Percentiles rank a stretch among this genome's conserved stretches.
phyloP scores from a whole-genome alignment of 2,113 vertebrate genomes.

The Parotia lawesii region DNA sequence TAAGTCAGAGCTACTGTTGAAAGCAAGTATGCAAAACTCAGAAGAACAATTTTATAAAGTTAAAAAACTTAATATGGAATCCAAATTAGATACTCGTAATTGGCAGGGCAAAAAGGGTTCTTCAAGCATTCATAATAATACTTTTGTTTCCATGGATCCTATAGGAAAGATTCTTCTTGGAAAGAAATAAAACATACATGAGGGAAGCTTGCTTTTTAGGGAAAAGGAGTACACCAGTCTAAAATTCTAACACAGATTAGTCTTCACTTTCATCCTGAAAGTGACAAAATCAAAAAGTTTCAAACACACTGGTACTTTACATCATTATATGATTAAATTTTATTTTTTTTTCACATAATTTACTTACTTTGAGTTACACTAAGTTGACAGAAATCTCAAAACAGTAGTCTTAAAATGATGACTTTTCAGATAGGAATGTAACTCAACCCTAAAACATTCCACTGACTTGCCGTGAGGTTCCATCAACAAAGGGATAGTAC shows the following conservation, averaged over 20 bases:
- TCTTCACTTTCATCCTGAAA: not conserved
- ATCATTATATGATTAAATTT: not conserved
- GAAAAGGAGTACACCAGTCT: not conserved
- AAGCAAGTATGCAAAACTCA: not conserved
- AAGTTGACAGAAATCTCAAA: not conserved
- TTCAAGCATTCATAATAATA: not conserved
- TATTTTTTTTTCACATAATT: not conserved
- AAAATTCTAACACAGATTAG: not conserved
- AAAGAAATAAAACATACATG: not conserved
- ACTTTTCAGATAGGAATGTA: not conserved
- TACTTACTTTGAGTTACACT: not conserved
- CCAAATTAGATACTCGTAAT: not conserved
- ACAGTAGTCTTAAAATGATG: not conserved
- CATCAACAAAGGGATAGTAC: not conserved
- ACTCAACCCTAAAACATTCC: not conserved
- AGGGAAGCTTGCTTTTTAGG: not conserved
- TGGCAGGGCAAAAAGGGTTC: not conserved
- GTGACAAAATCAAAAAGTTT: not conserved
- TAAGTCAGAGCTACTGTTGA: not conserved
- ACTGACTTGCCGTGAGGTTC: not conserved
- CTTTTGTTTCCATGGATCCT: not conserved
- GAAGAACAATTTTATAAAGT: not conserved
- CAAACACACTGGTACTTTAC: not conserved
- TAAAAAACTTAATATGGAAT: not conserved
- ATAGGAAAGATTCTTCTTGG: not conserved